phyloP scores from a whole-genome alignment of 2,113 vertebrate genomes.

The Poicephalus gulielmi region DNA sequence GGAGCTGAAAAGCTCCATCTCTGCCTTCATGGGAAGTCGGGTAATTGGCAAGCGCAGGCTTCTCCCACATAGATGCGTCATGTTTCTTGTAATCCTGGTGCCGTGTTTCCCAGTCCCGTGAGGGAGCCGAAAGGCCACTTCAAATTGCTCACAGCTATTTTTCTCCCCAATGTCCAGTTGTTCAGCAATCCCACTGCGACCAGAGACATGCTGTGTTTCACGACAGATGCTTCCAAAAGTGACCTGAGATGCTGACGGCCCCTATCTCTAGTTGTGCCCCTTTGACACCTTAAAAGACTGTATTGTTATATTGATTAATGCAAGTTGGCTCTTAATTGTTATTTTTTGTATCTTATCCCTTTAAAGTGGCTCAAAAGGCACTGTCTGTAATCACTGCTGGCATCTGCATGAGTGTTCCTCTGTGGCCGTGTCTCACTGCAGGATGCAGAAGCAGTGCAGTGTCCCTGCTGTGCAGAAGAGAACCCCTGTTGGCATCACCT shows the following conservation, averaged over 20 bases:
- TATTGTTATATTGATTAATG: neutral
- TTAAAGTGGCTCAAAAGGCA: neutral
- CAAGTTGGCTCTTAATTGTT: neutral
- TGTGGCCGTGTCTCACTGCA: fast-evolving
- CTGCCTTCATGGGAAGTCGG: neutral
- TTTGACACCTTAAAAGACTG: neutral
- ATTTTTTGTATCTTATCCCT: neutral
- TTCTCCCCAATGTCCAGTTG: neutral
- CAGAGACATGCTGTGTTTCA: fast-evolving
- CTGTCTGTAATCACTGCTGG: neutral
- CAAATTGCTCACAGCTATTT: neutral
- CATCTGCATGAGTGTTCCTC: neutral
- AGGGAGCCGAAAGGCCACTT: neutral
- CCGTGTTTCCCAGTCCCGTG: neutral
- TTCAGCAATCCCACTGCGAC: neutral
- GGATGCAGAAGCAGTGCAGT: neutral
- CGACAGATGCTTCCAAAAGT: neutral
- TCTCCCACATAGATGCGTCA: neutral
- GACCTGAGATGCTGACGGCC: neutral
- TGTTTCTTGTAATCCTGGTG: neutral
- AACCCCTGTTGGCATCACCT: neutral
- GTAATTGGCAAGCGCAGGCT: neutral
- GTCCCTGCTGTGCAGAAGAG: neutral
- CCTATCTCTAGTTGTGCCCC: neutral
- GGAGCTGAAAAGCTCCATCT: neutral